Percentiles rank a stretch among this genome's conserved stretches.
Evolutionary conservation across 2,888 invertebrate species (phyloP).

Genomic region (Nysson spinosus): DNA sequence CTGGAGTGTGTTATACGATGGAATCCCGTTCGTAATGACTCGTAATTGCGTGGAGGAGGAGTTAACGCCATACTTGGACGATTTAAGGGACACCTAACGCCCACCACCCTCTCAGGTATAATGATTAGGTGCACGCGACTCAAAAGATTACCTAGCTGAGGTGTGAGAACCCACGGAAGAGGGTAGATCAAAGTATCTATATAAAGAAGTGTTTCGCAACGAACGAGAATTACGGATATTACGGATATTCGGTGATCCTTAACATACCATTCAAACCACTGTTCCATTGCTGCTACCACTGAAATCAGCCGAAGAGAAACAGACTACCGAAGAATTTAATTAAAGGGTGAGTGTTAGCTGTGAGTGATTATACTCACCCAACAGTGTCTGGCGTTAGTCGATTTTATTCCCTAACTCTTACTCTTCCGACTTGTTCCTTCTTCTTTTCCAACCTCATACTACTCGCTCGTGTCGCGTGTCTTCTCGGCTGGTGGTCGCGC

Average conservation of each 20-base stretch:
- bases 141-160: slow-evolving; percentile 49
- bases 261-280: not conserved
- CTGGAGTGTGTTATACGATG: slow-evolving; percentile 38
- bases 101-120: slow-evolving; percentile 29
- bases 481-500: slow-evolving; percentile 45
- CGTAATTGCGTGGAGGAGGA: slow-evolving; percentile 61
- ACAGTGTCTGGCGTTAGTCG: not conserved
- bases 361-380: not conserved
- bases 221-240: no score
- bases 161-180: slow-evolving; percentile 25
- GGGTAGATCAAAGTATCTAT: slow-evolving; percentile 22
- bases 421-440: not conserved
- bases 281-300: slow-evolving; percentile 22
- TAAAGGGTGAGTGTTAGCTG: slow-evolving; percentile 39
- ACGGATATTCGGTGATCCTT: no score
- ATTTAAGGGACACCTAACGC: slow-evolving; percentile 61
- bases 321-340: slow-evolving; percentile 47
- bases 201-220: no score
- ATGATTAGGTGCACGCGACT: slow-evolving; percentile 63
- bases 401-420: slow-evolving; percentile 10
- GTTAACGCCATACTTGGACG: slow-evolving; percentile 56
- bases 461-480: slow-evolving; percentile 44
- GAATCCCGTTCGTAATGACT: slow-evolving; percentile 59
- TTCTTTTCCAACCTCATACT: not conserved
- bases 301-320: slow-evolving; percentile 10